Base-by-base conservation (phyloP, 2,113 vertebrate genomes). In the Ursus arctos region DNA sequence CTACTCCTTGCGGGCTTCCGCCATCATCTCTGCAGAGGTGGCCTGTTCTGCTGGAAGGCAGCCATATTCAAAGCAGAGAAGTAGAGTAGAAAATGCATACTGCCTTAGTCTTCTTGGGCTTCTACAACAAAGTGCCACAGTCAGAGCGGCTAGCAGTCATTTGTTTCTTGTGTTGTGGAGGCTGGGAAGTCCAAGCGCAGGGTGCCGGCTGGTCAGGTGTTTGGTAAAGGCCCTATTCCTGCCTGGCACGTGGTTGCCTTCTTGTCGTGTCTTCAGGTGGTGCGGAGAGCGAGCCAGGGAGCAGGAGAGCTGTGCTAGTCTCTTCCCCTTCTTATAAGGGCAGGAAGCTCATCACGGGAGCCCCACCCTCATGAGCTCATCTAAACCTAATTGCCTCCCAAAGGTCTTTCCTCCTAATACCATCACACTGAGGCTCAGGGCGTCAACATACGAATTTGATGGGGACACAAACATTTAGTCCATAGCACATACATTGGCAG, bases 41-140 rank as follows among this genome's bases (percentile, higher is more conserved):
- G 49, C 90, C 72, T 65, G 13, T 91, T 79, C 94, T 59, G 6
- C n/a, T 76, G 14, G 14, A 77, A 96, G 71, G 76, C 86, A 55
- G 10, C 11, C 36, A 47, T 83, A 14, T 88, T 61, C 0, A 1
- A 89, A 55, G 31, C 61, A 79, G 84, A 40, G 71, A 26, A 55
- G 3, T 43, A n/a, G 11, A 79, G 47, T 5, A 0, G 43, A 80
- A 28, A 82, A 53, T 80, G 22, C n/a, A 57, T 2, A 3, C 18
- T 59, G 4, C 33, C 8, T 43, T 7, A 4, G 24, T 84, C 77
- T 61, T 53, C 86, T 77, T 7, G 1, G 51, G 7, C 84, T 91
- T 63, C 67, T 33, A 0, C 51, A 28, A 74, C 26, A 61, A 79
- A 67, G 67, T 57, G 13, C 15, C 72, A 59, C 2, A 59, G 83